These are phyloP conservation scores for Prunella himalayana DNA, from an alignment of 2,113 vertebrate genomes.

Conservation along the genomic window DNA sequence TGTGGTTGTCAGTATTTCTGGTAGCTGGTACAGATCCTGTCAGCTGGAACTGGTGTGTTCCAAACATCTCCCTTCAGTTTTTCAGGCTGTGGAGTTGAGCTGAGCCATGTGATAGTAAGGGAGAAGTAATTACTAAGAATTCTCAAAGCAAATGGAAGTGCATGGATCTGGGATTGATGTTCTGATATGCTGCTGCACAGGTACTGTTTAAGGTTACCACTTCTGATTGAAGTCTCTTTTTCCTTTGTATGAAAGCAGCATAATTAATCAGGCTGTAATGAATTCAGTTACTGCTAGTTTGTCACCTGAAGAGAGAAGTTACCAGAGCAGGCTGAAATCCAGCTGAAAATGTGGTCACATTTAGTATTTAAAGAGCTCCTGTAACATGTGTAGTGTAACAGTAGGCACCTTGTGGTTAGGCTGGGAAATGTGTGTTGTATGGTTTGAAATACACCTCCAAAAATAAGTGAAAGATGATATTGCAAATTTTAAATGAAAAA, in stretches of 20 bases:
- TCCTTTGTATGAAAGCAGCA: slow-evolving; percentile 42
- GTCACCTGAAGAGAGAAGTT: slow-evolving; percentile 57
- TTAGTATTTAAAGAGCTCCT: slow-evolving; percentile 9
- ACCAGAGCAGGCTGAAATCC: slow-evolving; percentile 36
- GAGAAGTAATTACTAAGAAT: slow-evolving; percentile 3
- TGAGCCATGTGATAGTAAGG: neutral
- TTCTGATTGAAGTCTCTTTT: slow-evolving; percentile 48
- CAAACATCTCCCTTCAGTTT: neutral
- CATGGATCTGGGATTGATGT: neutral
- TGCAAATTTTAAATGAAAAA: neutral
- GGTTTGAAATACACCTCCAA: neutral
- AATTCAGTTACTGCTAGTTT: slow-evolving; percentile 57
- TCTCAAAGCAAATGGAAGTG: neutral
- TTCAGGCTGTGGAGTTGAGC: neutral
- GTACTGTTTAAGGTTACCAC: neutral
- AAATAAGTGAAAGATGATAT: neutral
- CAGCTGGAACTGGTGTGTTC: neutral
- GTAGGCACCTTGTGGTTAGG: neutral
- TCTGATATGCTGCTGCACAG: neutral
- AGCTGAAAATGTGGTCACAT: neutral
- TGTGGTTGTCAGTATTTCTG: neutral
- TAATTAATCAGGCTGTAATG: slow-evolving; percentile 71
- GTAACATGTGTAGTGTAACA: neutral
- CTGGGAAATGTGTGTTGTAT: neutral
- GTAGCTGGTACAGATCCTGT: neutral